Conservation (phyloP, 2,113 vertebrate species). For the Junco hyemalis region DNA sequence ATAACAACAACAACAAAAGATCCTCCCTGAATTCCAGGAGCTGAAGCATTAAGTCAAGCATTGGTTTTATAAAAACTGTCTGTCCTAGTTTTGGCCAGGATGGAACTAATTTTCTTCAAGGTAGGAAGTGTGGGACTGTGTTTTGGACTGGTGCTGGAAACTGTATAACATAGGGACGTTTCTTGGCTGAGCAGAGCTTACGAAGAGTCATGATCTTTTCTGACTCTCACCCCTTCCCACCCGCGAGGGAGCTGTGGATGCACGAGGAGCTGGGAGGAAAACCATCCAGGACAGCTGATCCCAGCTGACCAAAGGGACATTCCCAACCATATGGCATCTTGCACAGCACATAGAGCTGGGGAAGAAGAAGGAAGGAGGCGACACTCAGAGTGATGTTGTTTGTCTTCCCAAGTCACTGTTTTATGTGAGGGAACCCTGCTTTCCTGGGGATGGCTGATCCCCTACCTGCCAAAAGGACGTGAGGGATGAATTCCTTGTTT, state of each 20-base stretch:
- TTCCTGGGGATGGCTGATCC: neutral
- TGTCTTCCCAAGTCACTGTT: neutral
- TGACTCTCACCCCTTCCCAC: neutral
- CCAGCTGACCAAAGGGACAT: neutral
- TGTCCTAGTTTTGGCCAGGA: neutral
- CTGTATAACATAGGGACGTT: too few relatives aligned
- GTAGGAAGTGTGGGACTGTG: neutral
- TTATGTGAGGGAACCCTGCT: neutral
- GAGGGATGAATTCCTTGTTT: neutral
- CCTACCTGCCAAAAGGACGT: neutral
- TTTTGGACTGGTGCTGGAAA: neutral
- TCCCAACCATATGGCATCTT: neutral
- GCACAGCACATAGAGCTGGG: neutral
- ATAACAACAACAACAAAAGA: neutral
- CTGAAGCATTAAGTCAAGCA: neutral
- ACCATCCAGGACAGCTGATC: neutral
- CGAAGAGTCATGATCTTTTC: neutral
- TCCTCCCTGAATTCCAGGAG: neutral
- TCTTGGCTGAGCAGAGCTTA: neutral
- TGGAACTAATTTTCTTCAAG: neutral
- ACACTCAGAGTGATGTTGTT: neutral
- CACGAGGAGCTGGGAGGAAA: neutral
- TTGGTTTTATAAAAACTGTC: neutral
- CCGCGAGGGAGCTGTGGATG: fast-evolving
- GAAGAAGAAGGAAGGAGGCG: neutral